phyloP scores from a whole-genome alignment of 2,797 vertebrate genomes.

The Mormyrops attenuatus region DNA sequence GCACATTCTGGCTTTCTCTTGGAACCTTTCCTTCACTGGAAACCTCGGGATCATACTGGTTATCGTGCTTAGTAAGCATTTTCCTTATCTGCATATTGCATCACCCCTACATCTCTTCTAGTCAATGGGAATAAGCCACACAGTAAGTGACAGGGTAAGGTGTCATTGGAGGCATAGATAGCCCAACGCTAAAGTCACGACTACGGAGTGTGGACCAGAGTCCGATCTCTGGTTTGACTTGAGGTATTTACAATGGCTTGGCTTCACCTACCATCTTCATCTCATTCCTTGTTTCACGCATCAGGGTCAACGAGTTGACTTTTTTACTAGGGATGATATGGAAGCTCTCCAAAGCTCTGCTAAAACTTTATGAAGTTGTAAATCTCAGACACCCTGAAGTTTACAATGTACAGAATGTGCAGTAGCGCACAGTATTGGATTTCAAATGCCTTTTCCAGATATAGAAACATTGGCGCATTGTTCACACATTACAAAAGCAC shows the following conservation, averaged over 20 bases:
- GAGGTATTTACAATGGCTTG: not conserved
- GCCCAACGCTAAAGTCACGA: not conserved
- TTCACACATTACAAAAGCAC: not conserved
- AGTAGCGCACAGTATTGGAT: not conserved
- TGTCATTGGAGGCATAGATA: not conserved
- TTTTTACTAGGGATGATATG: not conserved
- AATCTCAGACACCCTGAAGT: not conserved
- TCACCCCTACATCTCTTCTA: not conserved
- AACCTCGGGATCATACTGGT: not conserved
- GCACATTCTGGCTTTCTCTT: not conserved
- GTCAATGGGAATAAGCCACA: not conserved
- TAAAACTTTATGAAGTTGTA: not conserved
- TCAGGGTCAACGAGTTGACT: not conserved
- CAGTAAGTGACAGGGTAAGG: not conserved
- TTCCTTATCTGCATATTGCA: not conserved
- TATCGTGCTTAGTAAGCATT: not conserved
- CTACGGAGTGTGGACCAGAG: not conserved
- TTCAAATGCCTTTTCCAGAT: not conserved
- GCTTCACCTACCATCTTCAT: not conserved
- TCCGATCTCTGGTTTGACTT: not conserved
- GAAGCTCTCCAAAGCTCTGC: not conserved
- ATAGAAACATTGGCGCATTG: not conserved
- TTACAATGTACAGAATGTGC: not conserved
- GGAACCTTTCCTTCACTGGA: not conserved
- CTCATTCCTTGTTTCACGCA: not conserved